Conservation (phyloP, 1,140 invertebrate species). For the Euwallacea similis region DNA sequence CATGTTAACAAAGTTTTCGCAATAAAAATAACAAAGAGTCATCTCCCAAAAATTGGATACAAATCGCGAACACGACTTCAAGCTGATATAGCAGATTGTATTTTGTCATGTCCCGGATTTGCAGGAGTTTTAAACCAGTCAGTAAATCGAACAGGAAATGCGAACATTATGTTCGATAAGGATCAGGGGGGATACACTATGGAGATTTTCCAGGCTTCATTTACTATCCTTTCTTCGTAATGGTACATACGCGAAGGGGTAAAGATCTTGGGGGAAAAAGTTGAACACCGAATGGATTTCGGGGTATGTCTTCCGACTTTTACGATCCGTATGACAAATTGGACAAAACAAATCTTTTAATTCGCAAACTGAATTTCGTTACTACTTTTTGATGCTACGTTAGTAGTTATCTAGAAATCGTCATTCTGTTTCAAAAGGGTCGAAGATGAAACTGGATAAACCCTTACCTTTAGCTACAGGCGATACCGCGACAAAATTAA, state of each 20-base stretch:
- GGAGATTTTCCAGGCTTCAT: conserved; percentile 3
- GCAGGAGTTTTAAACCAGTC: conserved; percentile 17
- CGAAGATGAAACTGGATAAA: neutral
- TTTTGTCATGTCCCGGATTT: conserved; percentile 14
- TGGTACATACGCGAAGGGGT: conserved; percentile 10
- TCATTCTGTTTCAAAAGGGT: neutral
- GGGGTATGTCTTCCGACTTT: too few species aligned
- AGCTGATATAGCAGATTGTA: conserved; percentile 6
- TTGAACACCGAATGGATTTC: too few species aligned
- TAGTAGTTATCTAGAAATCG: too few species aligned
- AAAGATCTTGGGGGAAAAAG: too few species aligned
- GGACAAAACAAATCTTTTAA: too few species aligned
- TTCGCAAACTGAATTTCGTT: neutral
- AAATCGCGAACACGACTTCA: conserved; percentile 15
- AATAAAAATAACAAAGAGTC: conserved; percentile 8
- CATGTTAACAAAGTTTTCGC: conserved; percentile 12
- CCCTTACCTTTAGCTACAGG: conserved; percentile 86
- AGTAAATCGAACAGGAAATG: conserved; percentile 27
- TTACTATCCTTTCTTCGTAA: conserved; percentile 12
- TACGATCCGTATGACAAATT: too few species aligned
- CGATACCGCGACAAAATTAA: conserved; percentile 92
- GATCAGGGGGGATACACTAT: conserved; percentile 9
- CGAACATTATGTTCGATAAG: conserved; percentile 26
- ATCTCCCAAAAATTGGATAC: conserved; percentile 14
- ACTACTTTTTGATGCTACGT: neutral